Base-by-base conservation (phyloP, 2,797 vertebrate species). In the Syndactyla subalaris region DNA sequence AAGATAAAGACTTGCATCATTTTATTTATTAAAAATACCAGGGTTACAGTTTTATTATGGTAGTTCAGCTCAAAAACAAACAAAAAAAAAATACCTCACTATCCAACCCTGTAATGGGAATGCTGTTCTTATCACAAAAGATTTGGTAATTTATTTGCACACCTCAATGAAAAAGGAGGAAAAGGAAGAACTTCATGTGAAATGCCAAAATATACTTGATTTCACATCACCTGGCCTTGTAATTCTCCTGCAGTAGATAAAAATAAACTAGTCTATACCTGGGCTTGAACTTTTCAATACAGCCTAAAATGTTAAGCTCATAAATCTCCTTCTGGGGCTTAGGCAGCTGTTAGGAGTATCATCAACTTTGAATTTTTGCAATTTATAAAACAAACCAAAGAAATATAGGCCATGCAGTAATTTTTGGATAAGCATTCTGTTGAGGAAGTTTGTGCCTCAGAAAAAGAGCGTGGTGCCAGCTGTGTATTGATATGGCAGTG, bases 201-300 rank as follows among this genome's bases (percentile, higher is more conserved):
- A 95, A 85, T 89, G 59, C 39, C 45, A 94, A 77, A 95, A 75
- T 59, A 94, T 20, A 88, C 83, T 57, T 83, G 34, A 84, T 78
- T 94, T 92, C 68, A 48, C 72, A 83, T 76, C 67, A 48, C 55
- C 34, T 26, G 27, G 26, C 54, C 52, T 90, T 85, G 51, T 88
- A 95, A 95, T 86, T 86, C 52, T 85, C 73, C 54, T 70, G 62
- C 46, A 80, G 46, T 9, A 20, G 48, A 23, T 81, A 72, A 85
- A 89, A 89, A 78, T 49, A 89, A 92, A 65, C 23, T 34, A 57
- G 10, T 72, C 41, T 71, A 21, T 39, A 77, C 20, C 61, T 51
- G 41, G 32, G 43, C 38, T 59, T 68, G 43, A 48, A 45, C 38
- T 92, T 94, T 75, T 54, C 76, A 68, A 68, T 36, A 30, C 10